Evolutionary conservation across 2,888 invertebrate species (phyloP).

Genomic region (Arenicola marina): DNA sequence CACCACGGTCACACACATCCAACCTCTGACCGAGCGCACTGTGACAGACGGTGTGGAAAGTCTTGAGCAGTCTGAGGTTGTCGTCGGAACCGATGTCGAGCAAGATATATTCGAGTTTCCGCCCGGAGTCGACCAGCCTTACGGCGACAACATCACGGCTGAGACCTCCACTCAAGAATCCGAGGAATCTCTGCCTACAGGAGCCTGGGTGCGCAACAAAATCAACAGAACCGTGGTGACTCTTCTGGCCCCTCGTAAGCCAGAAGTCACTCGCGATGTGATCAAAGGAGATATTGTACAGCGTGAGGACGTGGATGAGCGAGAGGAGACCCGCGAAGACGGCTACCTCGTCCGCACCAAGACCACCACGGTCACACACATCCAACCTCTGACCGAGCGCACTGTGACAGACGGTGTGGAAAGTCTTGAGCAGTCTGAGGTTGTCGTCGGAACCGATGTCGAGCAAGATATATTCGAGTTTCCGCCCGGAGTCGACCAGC

Average conservation of each 20-base stretch:
- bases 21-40: neutral
- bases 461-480: slow-evolving; percentile 22
- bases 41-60: neutral
- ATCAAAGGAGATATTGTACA: neutral
- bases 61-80: too few relatives aligned
- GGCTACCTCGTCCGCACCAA: slow-evolving; percentile 7
- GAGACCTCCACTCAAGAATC: neutral
- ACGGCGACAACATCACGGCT: neutral
- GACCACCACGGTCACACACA: slow-evolving; percentile 20
- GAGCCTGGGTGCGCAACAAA: neutral
- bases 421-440: slow-evolving; percentile 7
- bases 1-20: neutral
- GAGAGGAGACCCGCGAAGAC: neutral
- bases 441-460: slow-evolving; percentile 14
- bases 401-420: slow-evolving; percentile 7
- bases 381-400: slow-evolving; percentile 16
- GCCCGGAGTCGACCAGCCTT: neutral
- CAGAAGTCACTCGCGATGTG: neutral
- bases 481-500: slow-evolving; percentile 28
- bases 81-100: neutral
- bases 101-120: neutral
- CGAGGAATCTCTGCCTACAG: neutral
- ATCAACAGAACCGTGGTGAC: neutral
- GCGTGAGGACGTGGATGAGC: neutral
- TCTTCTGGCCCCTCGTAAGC: too few relatives aligned